phyloP scores from a whole-genome alignment of 2,888 invertebrate species.

The Nineta flava region DNA sequence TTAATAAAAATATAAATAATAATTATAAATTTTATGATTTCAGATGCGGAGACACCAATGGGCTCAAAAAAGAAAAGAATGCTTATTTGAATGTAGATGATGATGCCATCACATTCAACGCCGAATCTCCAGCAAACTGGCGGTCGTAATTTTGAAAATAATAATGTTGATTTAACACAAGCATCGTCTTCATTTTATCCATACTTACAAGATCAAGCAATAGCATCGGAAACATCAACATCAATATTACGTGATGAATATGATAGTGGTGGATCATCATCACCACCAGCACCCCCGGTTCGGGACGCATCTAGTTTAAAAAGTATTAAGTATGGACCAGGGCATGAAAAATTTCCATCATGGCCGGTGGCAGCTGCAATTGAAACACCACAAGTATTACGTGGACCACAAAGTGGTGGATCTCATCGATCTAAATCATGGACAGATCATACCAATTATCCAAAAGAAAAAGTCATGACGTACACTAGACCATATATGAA shows the following conservation, averaged over 20 bases:
- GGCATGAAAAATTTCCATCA: constrained; percentile 59
- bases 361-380: constrained; percentile 52
- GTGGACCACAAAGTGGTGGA: constrained; percentile 31
- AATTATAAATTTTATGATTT: too few species aligned
- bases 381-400: constrained; percentile 30
- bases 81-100: constrained; percentile 10
- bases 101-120: constrained; percentile 32
- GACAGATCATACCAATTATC: constrained; percentile 54
- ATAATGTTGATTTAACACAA: constrained; percentile 1
- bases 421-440: constrained; percentile 51
- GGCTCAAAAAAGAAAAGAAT: neutral
- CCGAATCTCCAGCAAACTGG: constrained; percentile 25
- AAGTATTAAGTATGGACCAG: constrained; percentile 47
- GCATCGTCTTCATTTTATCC: constrained; percentile 4
- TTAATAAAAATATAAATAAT: too few species aligned
- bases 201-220: neutral
- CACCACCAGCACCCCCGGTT: constrained; percentile 41
- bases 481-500: constrained; percentile 48
- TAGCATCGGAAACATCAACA: constrained; percentile 4
- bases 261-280: constrained; percentile 19
- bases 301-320: constrained; percentile 51
- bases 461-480: constrained; percentile 45
- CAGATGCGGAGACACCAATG: too few species aligned
- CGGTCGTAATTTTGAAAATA: constrained; percentile 12
- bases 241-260: constrained; percentile 28